Conservation (phyloP, 2,113 vertebrate genomes). For the Phyllostomus discolor region DNA sequence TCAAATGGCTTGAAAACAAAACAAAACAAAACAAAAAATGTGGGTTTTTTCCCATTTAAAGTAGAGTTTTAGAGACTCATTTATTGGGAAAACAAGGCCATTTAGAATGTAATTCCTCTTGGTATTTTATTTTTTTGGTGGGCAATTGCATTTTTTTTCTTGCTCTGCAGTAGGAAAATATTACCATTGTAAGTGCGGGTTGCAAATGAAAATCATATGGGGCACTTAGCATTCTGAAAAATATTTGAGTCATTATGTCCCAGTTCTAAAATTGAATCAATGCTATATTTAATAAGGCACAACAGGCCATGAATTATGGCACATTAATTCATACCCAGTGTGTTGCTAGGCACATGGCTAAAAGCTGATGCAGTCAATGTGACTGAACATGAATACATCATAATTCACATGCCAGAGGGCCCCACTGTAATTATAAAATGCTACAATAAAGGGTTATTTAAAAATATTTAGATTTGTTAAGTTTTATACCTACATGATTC, state of each 20-base stretch:
- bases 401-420: slow-evolving; percentile 77
- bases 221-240: slow-evolving; percentile 77
- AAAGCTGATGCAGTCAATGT: slow-evolving; percentile 80
- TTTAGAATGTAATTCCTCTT: slow-evolving; percentile 43
- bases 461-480: slow-evolving; percentile 78
- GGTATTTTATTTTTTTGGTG: slow-evolving; percentile 61
- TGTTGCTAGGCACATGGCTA: slow-evolving; percentile 77
- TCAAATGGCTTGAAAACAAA: background rate
- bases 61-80: background rate
- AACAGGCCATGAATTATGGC: slow-evolving; percentile 81
- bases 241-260: slow-evolving; percentile 77
- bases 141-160: slow-evolving; percentile 50
- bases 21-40: background rate
- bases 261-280: slow-evolving; percentile 80
- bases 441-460: slow-evolving; percentile 75
- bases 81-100: background rate
- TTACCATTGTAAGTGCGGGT: slow-evolving; percentile 73
- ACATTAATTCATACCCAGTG: slow-evolving; percentile 81
- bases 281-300: slow-evolving; percentile 82
- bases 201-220: slow-evolving; percentile 73
- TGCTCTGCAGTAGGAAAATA: slow-evolving; percentile 64
- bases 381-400: slow-evolving; percentile 75
- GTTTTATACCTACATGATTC: slow-evolving; percentile 47
- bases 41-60: background rate
- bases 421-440: slow-evolving; percentile 78